Evolutionary conservation across 2,113 vertebrate species (phyloP), one percentile per base, ranked within the genome.

Genomic region (Circaetus gallicus): DNA sequence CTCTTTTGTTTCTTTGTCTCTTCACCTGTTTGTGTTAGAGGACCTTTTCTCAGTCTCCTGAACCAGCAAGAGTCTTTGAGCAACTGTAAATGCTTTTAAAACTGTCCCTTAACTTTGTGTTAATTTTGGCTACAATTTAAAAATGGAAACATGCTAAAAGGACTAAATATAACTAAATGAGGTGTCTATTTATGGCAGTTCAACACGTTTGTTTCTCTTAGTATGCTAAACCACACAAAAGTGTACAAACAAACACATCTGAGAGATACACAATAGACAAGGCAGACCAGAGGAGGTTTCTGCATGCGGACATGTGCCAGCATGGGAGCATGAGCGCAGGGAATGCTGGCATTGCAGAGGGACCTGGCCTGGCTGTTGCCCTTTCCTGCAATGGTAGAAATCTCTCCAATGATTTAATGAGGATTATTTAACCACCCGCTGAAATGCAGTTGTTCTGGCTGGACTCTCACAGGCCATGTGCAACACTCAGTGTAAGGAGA

Each of bases 311-410:
- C 69, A 16, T 0, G 15, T 10, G n/a, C 58, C n/a, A 10, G 34
- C 2, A 1, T 3, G 31, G 50, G 13, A 61, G 38, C 34, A 10
- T 0, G 6, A 38, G 53, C 5, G 2, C 40, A 16, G 70, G 82
- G 50, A 34, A 34, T 3, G 34, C 40, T 32, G 56, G 47, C n/a
- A 6, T 11, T 11, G 28, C 59, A 40, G 49, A 6, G 49, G 21
- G 61, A 29, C 62, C 11, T 38, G 50, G n/a, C 52, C 43, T 18
- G 82, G 34, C 71, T 15, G 1, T 24, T 49, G 52, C 52, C 26
- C 9, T 53, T 52, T 11, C 7, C 55, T 34, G 34, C 4, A 2
- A 11, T 26, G 29, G 47, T 24, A n/a, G 40, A n/a, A 34, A 40
- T 17, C 25, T 61, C 38, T 77, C 45, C 34, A 13, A 3, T n/a